Evolutionary conservation across 53 echinoderm and acorn worm species (phyloP), one percentile per base, ranked within the genome.

Genomic region (Mesocentrotus franciscanus): DNA sequence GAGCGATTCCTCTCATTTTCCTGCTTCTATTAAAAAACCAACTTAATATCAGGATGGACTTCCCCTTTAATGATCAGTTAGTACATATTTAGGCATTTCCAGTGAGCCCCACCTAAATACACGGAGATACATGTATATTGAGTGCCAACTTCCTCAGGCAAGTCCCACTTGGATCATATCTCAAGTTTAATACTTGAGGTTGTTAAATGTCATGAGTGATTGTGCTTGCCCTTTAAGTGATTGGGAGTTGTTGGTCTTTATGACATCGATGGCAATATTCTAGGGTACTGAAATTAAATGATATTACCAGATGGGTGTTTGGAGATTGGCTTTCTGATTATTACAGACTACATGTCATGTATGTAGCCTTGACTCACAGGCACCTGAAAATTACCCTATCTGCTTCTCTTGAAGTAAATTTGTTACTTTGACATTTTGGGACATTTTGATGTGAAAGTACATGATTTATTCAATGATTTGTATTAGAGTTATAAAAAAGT

Each of bases 171-270:
- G 78, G 33, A 34, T 78, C 78, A 78, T 78, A 78, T 78, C 34
- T 33, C 78, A 78, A 33, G 78, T 78, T 33, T 10, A 8, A n/a
- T 78, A 78, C 30, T 15, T 29, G 2, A 78, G 78, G 78, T 33
- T 78, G 78, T 78, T 30, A 14, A 78, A 78, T 78, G 78, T 78
- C 78, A 78, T 78, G n/a, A 78, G 78, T 78, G 34, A 78, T 78
- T 78, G 78, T 34, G 32, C 32, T 33, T 78, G 78, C 78, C 78
- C 78, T 78, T 78, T 78, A 78, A 30, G 34, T 34, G 78, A 78
- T 78, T 34, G 34, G 78, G 78, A 78, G 34, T 78, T 74, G 29
- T 74, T 78, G 27, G 78, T 24, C 68, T 55, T 84, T 55, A 84
- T 84, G 42, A 8, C 84, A 7, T 84, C 84, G 10, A 76, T 17